Evolutionary conservation across 2,797 vertebrate genomes (phyloP), one percentile per base, ranked within the genome.

Genomic region (Coreius guichenoti): DNA sequence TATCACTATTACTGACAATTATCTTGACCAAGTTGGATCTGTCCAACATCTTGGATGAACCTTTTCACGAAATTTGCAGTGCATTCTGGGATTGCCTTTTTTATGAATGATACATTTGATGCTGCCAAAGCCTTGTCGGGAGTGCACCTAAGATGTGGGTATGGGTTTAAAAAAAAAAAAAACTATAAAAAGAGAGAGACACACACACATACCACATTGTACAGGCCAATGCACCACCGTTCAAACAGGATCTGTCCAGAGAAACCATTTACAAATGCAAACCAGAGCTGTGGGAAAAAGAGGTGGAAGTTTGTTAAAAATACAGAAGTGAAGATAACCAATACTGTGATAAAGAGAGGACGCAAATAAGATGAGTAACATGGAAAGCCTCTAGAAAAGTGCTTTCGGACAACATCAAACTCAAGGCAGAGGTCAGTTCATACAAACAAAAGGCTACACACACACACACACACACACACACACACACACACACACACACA

Each of bases 231-330:
- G 93, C 98, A 99, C 98, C 98, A 99, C 75, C 98, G 96, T 88
- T 99, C 98, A 95, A 99, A 99, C 58, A 99, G 94, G 95, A 99
- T 99, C 96, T 99, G 98, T 45, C 98, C 98, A 33, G 98, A 99
- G 96, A 99, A 99, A 90, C 98, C 98, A 89, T 99, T 99, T 91
- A 99, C 96, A 85, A 99, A 99, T 87, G 98, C 98, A 91, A 99
- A 99, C 98, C 98, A 99, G 93, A 99, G 97, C 98, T 99, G 95
- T 85, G 95, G 94, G 89, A 47, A 51, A 75, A 73, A 45, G 33
- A 39, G 58, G 61, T 6, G 16, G 17, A 85, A 36, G 63, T 16
- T 13, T 97, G 94, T 85, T 72, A 82, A 43, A 73, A 76, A 51
- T 9, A 63, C 17, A 47, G 8, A 54, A 54, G 16, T 29, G 17